Base-by-base conservation (phyloP, 2,797 vertebrate species). In the Chromobotia macracanthus region DNA sequence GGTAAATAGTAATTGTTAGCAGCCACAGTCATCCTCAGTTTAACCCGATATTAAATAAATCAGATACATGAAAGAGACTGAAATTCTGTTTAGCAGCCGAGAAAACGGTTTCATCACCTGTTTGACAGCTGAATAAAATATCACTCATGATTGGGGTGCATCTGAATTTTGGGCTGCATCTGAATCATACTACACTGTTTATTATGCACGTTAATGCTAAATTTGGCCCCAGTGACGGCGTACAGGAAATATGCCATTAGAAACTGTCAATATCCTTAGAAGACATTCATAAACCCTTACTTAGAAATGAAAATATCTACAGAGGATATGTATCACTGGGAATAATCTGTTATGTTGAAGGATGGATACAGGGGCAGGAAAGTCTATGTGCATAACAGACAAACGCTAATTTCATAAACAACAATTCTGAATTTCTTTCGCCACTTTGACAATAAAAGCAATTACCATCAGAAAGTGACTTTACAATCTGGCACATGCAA, bases 231-330 rank as follows among this genome's bases (percentile, higher is more conserved):
- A 31, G 35, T 58, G 16, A 46, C 35, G 28, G 16, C 13, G n/a
- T 2, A 58, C 53, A 77, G 64, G 75, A 77, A 68, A 77, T 12
- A 56, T 16, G 23, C 15, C 18, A 2, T 74, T 35, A 44, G 25
- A 23, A 19, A 63, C n/a, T 75, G 35, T 53, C 31, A 75, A 25
- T 48, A 25, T n/a, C 73, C 19, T 56, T n/a, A 38, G 31, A 56
- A 23, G 21, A 12, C 19, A 56, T 23, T 21, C 3, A 56, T 23
- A 8, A 16, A 46, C 10, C 19, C 38, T 25, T 19, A 19, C 19
- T n/a, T 55, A 28, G 48, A 55, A 63, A 65, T 65, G 15, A 44
- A 41, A 53, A 13, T 28, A 53, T 25, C 16, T 31, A 23, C 5
- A 55, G 11, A 56, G 6, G 19, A 53, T 18, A 48, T 46, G 13